These are phyloP conservation scores for Liopterus haemorrhoidalis DNA, from an alignment of 2,888 invertebrate genomes.

Conservation along the genomic window DNA sequence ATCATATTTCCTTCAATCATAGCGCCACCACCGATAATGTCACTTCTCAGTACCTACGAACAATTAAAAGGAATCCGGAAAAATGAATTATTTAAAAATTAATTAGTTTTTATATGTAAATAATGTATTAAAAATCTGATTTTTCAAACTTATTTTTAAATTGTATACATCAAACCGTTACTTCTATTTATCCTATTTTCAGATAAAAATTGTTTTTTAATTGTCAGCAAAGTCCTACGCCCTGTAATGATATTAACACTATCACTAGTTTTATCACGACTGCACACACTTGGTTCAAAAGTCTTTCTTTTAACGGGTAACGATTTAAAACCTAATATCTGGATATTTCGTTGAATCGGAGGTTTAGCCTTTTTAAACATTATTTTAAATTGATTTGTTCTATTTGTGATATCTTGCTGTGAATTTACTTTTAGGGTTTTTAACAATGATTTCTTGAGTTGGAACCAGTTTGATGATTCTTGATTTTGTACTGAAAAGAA, in stretches of 20 bases:
- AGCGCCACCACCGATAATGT: too few species aligned
- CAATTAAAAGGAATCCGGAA: too few species aligned
- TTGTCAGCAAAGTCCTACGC: slow-evolving; percentile 14
- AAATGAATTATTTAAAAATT: too few species aligned
- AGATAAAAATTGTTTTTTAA: slow-evolving; percentile 17
- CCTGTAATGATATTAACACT: slow-evolving; percentile 19
- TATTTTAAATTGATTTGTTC: slow-evolving; percentile 12
- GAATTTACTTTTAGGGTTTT: slow-evolving; percentile 18
- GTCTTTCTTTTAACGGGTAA: slow-evolving; percentile 1
- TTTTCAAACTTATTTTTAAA: too few species aligned
- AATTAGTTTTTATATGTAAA: too few species aligned
- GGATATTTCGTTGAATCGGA: neutral
- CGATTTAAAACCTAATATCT: slow-evolving; percentile 11
- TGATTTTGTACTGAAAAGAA: slow-evolving; percentile 3
- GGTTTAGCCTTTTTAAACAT: slow-evolving; percentile 16
- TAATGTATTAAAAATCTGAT: too few species aligned
- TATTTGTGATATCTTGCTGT: slow-evolving; percentile 9
- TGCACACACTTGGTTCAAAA: too few species aligned
- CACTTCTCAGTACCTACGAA: too few species aligned
- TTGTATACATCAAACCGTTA: too few species aligned
- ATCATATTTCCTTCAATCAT: too few species aligned
- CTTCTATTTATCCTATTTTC: too few species aligned
- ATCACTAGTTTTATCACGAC: neutral
- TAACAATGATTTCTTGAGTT: slow-evolving; percentile 14
- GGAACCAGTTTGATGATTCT: slow-evolving; percentile 13